Base-by-base conservation (phyloP, 2,797 vertebrate species). In the Fratercula arctica region DNA sequence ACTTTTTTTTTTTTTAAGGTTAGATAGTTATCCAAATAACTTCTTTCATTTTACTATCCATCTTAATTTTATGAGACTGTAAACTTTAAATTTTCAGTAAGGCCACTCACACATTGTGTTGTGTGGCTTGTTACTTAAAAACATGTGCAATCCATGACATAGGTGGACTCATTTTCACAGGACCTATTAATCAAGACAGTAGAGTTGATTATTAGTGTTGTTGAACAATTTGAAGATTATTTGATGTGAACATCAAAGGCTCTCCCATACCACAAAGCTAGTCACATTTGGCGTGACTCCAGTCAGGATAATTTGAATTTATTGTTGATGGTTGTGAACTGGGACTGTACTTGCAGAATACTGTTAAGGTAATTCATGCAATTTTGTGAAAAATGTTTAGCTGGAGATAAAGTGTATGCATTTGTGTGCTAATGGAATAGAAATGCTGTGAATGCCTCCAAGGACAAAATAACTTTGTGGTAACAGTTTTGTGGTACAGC, bases 71-170 rank as follows among this genome's bases (percentile, higher is more conserved):
- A n/a, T 28, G 45, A 39, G 25, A 61, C 12, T 14, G 18, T 8
- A 14, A 48, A 67, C 43, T 59, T 76, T 5, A 37, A 1, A 7
- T 84, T 88, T 90, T 79, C 4, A 9, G 26, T 68, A 81, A 61
- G 59, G 50, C 46, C 2, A 3, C 28, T 87, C 16, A 16, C 9
- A 21, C 3, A 0, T 12, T 45, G 35, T 53, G 37, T 13, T 93
- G 74, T 45, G 3, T 66, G 11, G 43, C 63, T 51, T 64, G 37
- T 50, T 11, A 24, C 37, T 82, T 77, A 48, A 35, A 53, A 76
- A 3, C 19, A 1, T 0, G 1, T 28, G 41, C 16, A 64, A 16
- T 25, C 39, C 4, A 0, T 64, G 48, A 67, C 2, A 2, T 11
- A 45, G 0, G 0, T 19, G 16, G 54, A 5, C 51, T 56, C 33